Base-by-base conservation (phyloP, 2,888 invertebrate species). In the Perithous albicinctus region DNA sequence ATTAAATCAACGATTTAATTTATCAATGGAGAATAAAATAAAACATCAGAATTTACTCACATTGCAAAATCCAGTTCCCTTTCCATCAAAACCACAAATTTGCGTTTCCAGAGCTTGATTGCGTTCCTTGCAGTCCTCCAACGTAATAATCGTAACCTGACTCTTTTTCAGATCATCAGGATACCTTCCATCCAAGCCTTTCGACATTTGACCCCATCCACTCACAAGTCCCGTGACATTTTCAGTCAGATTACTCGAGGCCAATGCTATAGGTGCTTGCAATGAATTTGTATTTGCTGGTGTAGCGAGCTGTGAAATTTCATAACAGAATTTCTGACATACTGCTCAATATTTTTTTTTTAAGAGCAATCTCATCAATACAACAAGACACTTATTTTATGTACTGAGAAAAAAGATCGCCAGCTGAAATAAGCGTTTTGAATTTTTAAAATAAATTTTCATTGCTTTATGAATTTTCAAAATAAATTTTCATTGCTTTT, bases 161-260 rank as follows among this genome's bases (percentile, higher is more conserved):
- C 56, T 32, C 38, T 80, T 76, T 74, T 80, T 76, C 8, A 86
- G 78, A 8, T 48, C 29, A 3, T 82, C 59, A 43, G 85, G 82
- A 20, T 82, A 72, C 10, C 18, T 10, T 26, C 56, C 77, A 38
- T 66, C 15, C 12, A 26, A 35, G 10, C 66, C 46, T 8, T 29
- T 23, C 12, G 67, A 18, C 43, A 77, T 43, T 23, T 59, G 67
- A 35, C 86, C 85, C 85, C 86, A 86, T 20, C 86, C 86, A 41
- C 82, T 78, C 1, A 85, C 61, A 15, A 77, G 23, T 43, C 75
- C 84, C 29, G 59, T 73, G 8, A 81, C 80, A 38, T 70, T 79
- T 12, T 64, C 64, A 0, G 81, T 82, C 18, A 80, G 26, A 32
- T 83, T 66, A 20, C 56, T 72, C 29, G 80, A 75, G 6, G 84